A percentile compares a stretch with the other conserved stretches of the same genome.
Evolutionary conservation across 2,113 vertebrate genomes (phyloP).

Genomic region (Sprattus sprattus): DNA sequence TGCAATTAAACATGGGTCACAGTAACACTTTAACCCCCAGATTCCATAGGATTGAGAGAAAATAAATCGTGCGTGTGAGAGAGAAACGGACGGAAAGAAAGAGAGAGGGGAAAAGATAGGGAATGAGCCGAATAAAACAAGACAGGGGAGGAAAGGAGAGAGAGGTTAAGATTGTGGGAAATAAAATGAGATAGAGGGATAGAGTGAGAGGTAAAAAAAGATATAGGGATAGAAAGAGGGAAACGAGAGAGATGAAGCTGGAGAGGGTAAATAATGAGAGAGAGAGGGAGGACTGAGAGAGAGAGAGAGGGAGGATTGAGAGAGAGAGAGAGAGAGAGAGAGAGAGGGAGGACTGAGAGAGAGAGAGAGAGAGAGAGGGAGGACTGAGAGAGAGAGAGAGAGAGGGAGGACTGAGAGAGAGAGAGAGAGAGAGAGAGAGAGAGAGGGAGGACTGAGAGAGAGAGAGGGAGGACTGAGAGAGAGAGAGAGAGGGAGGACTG

Average conservation of each 20-base stretch:
- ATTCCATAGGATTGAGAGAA: conserved; percentile 50
- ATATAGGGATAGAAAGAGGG: no score
- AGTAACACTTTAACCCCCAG: conserved; percentile 54
- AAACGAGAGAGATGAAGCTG: no score
- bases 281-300: not conserved
- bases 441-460: no score
- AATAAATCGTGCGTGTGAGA: conserved; percentile 1
- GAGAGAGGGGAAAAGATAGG: not conserved
- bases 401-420: not conserved
- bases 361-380: no score
- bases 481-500: no score
- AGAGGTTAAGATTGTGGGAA: not conserved
- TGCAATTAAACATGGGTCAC: conserved; percentile 54
- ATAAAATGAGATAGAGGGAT: not conserved
- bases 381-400: not conserved
- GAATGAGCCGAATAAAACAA: not conserved
- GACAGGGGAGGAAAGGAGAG: not conserved
- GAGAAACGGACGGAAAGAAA: no score
- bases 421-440: no score
- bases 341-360: no score
- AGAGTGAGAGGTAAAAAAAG: no score
- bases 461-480: no score
- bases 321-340: no score
- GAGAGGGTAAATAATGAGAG: no score
- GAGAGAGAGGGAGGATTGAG: not conserved